Base-by-base conservation (phyloP, 2,113 vertebrate species). In the Gobiocypris rarus region DNA sequence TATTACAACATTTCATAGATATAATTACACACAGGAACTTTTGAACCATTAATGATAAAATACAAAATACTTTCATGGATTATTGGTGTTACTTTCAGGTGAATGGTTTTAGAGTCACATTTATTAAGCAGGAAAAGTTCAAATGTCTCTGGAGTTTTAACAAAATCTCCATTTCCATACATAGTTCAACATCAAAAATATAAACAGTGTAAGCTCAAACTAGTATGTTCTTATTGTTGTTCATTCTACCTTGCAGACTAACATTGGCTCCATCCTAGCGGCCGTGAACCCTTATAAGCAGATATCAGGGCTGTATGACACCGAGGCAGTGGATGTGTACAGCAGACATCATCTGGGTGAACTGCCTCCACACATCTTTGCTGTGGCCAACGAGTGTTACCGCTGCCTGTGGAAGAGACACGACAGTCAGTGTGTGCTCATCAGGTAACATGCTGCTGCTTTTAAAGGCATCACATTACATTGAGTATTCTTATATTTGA, bases 371-470 rank as follows among this genome's bases (percentile, higher is more conserved):
- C 97, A 98, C 52, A 97, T 98, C 85, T 98, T 96, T n/a, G 96
- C 97, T 13, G 95, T 96, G 0, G 97, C 97, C 88, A 98, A 96
- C 0, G 97, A 98, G 93, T 97, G 96, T 86, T 98, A 98, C 95
- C 92, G 96, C 93, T 98, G 96, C 91, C 91, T 98, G 90, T 98
- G 97, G 97, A 98, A 97, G 92, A 95, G 96, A 79, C 95, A 95
- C 9, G 96, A 97, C 95, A 97, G 96, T 91, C 97, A 98, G 89
- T 98, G 97, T 91, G 95, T 98, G n/a, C 96, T 98, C 78, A 98
- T 98, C 89, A 98, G 97, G 96, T 97, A 83, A 91, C 56, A 1
- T 59, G 1, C 19, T 56, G 28, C 15, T 38, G 10, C 22, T 24
- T 22, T 71, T 24, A 24, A 41, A 70, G 17, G 17, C 28, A n/a